Conservation (phyloP, 2,113 vertebrate genomes). For the Sclerurus mexicanus region DNA sequence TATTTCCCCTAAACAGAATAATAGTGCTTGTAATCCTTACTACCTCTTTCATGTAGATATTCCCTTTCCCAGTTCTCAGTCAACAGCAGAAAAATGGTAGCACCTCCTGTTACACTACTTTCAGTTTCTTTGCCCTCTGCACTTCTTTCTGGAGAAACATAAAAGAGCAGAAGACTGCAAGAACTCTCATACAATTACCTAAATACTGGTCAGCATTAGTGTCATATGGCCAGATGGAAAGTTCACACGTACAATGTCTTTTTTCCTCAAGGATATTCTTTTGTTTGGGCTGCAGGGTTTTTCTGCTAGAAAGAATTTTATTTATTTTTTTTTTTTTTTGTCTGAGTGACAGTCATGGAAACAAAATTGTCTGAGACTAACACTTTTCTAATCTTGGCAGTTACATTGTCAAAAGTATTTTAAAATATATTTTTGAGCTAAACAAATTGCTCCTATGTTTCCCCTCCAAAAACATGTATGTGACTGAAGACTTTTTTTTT, state of each 20-base stretch:
- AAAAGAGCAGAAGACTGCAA: neutral
- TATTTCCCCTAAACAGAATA: neutral
- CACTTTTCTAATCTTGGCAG: neutral
- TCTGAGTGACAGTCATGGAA: neutral
- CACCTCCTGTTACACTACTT: neutral
- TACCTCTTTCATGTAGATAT: rapidly evolving
- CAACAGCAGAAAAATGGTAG: neutral
- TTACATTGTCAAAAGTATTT: neutral
- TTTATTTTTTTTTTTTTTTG: neutral
- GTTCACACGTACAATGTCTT: neutral
- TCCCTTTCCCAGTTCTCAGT: neutral
- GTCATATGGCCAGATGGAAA: neutral
- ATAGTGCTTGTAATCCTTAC: neutral
- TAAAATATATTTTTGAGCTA: neutral
- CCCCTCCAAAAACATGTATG: neutral
- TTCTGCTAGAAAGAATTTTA: neutral
- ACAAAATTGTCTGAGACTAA: neutral
- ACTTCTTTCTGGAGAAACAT: neutral
- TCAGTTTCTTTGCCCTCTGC: neutral
- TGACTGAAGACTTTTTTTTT: neutral
- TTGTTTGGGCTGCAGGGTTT: neutral
- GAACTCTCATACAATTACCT: neutral
- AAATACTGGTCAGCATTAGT: neutral
- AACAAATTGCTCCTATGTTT: neutral
- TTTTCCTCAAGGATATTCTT: neutral